A percentile compares a stretch with the other conserved stretches of the same genome.
Evolutionary conservation across 2,113 vertebrate genomes (phyloP).

Genomic region (Semnopithecus entellus): DNA sequence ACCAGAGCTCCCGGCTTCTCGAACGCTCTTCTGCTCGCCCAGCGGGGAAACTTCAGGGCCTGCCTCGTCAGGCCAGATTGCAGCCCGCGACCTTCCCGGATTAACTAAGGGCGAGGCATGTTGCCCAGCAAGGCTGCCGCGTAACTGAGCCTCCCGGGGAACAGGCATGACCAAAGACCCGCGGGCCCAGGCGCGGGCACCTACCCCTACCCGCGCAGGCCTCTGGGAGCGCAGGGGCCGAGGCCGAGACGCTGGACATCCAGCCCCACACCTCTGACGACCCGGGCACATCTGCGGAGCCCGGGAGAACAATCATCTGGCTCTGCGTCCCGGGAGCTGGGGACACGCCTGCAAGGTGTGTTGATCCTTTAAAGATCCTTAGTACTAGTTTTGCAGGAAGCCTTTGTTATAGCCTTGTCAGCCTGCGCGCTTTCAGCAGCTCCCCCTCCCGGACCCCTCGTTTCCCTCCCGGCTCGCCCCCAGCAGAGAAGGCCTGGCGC

Average conservation of each 20-base stretch:
- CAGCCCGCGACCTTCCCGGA: background rate
- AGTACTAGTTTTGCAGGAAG: slow-evolving; percentile 11
- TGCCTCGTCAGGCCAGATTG: background rate
- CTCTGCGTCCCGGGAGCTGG: background rate
- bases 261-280: background rate
- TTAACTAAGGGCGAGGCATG: background rate
- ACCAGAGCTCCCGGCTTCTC: background rate
- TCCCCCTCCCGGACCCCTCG: background rate
- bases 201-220: accelerated
- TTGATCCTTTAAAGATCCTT: background rate
- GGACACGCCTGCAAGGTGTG: slow-evolving; percentile 18
- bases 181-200: background rate
- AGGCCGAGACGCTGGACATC: background rate
- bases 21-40: background rate
- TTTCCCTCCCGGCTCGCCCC: accelerated
- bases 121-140: background rate
- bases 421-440: background rate
- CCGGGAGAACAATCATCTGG: background rate
- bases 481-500: background rate
- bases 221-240: accelerated
- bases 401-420: slow-evolving; percentile 65
- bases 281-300: background rate
- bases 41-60: background rate
- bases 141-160: accelerated
- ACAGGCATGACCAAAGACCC: background rate